Evolutionary conservation across 2,888 invertebrate genomes (phyloP).

Genomic region (Temnothorax unifasciatus): DNA sequence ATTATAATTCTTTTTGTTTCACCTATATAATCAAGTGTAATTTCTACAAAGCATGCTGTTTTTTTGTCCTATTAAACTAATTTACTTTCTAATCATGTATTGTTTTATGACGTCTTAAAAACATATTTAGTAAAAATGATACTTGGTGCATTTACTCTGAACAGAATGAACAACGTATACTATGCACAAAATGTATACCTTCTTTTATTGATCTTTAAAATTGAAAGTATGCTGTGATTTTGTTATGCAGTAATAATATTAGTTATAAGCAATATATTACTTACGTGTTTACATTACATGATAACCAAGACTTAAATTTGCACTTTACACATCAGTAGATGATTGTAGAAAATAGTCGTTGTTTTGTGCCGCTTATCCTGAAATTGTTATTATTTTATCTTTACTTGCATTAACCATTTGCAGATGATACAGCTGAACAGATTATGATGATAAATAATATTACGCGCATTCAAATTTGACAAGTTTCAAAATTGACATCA

Average conservation of each 20-base stretch:
- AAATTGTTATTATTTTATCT: conserved; percentile 12
- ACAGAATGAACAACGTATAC: not conserved
- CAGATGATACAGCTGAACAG: not conserved
- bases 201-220: not conserved
- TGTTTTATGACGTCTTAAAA: not conserved
- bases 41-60: too few relatives aligned
- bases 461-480: not conserved
- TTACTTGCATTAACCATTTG: conserved; percentile 6
- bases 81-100: not conserved
- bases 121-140: not conserved
- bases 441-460: not conserved
- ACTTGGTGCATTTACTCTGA: not conserved
- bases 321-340: not conserved
- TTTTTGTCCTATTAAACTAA: not conserved
- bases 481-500: not conserved
- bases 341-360: not conserved
- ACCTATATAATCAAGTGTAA: not conserved
- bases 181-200: not conserved
- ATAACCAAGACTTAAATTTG: not conserved
- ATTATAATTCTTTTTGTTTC: too few relatives aligned
- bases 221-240: not conserved
- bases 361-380: not conserved
- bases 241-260: not conserved
- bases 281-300: not conserved
- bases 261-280: not conserved